Conservation (phyloP, 2,113 vertebrate species). For the Semnornis frantzii region DNA sequence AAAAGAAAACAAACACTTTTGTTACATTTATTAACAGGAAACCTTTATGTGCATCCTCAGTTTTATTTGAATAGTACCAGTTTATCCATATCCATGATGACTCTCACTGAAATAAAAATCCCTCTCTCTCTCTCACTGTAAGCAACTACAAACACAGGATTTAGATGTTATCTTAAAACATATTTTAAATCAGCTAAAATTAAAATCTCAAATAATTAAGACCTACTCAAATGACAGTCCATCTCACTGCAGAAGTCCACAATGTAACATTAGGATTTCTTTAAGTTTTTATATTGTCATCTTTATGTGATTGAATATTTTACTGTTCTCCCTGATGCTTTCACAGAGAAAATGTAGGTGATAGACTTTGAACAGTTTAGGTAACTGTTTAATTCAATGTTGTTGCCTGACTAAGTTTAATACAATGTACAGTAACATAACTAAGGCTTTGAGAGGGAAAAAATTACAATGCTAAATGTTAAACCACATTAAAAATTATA, state of each 20-base stretch:
- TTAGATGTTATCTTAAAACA: background rate
- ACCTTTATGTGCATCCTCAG: background rate
- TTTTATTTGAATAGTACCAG: background rate
- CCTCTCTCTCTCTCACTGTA: background rate
- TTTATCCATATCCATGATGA: accelerated
- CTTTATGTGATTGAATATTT: background rate
- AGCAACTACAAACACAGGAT: background rate
- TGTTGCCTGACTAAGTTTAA: background rate
- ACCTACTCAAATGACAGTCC: background rate
- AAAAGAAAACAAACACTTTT: background rate
- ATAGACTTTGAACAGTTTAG: background rate
- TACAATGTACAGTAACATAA: background rate
- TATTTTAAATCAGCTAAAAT: background rate
- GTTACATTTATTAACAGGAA: background rate
- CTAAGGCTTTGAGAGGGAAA: background rate
- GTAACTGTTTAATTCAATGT: background rate
- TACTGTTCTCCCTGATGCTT: background rate
- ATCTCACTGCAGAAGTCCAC: background rate
- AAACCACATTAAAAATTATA: background rate
- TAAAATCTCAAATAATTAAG: background rate
- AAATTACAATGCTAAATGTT: background rate
- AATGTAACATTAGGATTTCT: background rate
- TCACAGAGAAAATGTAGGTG: background rate
- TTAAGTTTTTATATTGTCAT: background rate
- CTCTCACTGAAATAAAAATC: background rate